Evolutionary conservation across 2,888 invertebrate genomes (phyloP).

Genomic region (Harpagoxenus sublaevis): DNA sequence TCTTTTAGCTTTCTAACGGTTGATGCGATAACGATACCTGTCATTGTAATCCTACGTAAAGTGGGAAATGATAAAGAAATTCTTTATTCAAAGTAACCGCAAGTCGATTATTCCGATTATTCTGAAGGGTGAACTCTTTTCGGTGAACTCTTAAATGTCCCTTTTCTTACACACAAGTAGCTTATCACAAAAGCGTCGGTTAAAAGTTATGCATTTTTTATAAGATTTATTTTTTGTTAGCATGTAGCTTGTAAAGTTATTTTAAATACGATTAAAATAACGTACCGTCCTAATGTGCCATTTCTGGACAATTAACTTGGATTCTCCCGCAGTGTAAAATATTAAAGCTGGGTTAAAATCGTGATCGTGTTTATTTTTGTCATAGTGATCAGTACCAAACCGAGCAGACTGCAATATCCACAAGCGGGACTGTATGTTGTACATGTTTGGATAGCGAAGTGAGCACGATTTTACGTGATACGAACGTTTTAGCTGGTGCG

Average conservation of each 20-base stretch:
- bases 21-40: not conserved
- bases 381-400: not conserved
- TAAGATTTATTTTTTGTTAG: not conserved
- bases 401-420: not conserved
- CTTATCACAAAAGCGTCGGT: not conserved
- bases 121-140: not conserved
- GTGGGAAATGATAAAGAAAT: not conserved
- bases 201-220: not conserved
- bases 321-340: not conserved
- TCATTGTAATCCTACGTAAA: not conserved
- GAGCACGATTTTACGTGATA: slow-evolving; percentile 21
- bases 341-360: slow-evolving; percentile 5
- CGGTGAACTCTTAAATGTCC: not conserved
- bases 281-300: too few relatives aligned
- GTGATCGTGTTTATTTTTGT: not conserved
- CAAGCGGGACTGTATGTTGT: not conserved
- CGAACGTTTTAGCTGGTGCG: not conserved
- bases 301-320: not conserved
- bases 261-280: not conserved
- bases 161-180: not conserved
- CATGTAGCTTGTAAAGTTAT: not conserved
- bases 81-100: not conserved
- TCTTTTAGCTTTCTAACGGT: not conserved
- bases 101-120: not conserved
- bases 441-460: not conserved